Percentiles rank a stretch among this genome's conserved stretches.
phyloP scores from a whole-genome alignment of 2,113 vertebrate genomes.

The Bufo gargarizans region DNA sequence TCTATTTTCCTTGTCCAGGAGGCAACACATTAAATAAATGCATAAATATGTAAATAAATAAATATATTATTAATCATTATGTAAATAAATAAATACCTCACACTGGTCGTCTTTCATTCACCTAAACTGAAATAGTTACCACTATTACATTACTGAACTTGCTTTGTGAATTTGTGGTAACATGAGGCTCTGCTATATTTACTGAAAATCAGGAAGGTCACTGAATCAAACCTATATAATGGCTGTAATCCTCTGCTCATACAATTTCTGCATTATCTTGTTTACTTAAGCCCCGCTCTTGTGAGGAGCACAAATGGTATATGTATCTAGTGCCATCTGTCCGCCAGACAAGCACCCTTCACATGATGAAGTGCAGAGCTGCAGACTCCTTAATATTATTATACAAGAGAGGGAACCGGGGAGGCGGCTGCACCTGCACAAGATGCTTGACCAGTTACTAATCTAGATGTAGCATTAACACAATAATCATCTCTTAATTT shows the following conservation, averaged over 20 bases:
- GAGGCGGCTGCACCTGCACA: slow-evolving; percentile 50
- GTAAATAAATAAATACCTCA: background rate
- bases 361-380: slow-evolving; percentile 40
- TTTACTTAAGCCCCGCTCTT: slow-evolving; percentile 48
- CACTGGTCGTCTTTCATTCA: background rate
- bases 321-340: slow-evolving; percentile 49
- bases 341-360: slow-evolving; percentile 42
- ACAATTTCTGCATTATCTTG: slow-evolving; percentile 52
- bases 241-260: slow-evolving; percentile 1
- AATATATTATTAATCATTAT: no score
- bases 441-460: slow-evolving; percentile 1
- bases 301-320: slow-evolving; percentile 35
- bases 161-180: background rate
- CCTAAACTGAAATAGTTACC: background rate
- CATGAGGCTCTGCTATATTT: background rate
- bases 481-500: slow-evolving; percentile 56
- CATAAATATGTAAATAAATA: no score
- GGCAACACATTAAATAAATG: no score
- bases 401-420: background rate
- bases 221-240: slow-evolving; percentile 15
- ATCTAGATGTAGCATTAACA: slow-evolving; percentile 54
- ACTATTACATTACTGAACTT: background rate
- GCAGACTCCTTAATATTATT: slow-evolving; percentile 52
- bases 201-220: slow-evolving; percentile 2
- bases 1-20: no score